Conservation (phyloP, 1,140 invertebrate genomes). For the Diabrotica undecimpunctata region DNA sequence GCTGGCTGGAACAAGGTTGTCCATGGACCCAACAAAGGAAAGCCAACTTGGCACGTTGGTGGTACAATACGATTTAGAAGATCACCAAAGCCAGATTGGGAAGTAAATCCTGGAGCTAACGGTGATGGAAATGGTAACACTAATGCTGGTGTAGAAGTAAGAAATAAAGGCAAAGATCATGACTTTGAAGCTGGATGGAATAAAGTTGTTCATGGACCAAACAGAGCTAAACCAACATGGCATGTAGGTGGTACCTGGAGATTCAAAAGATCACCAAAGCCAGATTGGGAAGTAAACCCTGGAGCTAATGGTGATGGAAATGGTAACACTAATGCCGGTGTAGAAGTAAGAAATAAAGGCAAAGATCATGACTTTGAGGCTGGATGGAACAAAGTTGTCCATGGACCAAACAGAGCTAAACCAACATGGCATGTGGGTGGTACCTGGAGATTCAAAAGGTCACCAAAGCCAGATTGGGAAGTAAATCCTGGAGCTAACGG, state of each 20-base stretch:
- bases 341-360: too few relatives aligned
- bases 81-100: conserved; percentile 16
- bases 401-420: too few relatives aligned
- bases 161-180: conserved; percentile 25
- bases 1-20: conserved; percentile 26
- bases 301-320: too few relatives aligned
- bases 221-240: conserved; percentile 29
- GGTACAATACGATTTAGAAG: conserved; percentile 19
- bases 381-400: too few relatives aligned
- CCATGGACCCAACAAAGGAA: conserved; percentile 24
- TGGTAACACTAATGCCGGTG: too few relatives aligned
- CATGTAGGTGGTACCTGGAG: conserved; percentile 26
- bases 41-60: conserved; percentile 28
- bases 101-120: conserved; percentile 21
- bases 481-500: too few relatives aligned
- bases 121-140: conserved; percentile 26
- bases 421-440: too few relatives aligned
- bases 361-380: too few relatives aligned
- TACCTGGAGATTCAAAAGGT: too few relatives aligned
- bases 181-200: conserved; percentile 27
- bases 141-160: conserved; percentile 10
- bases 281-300: too few relatives aligned
- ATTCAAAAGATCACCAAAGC: not conserved
- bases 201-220: conserved; percentile 22
- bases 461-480: too few relatives aligned